Evolutionary conservation across 2,113 vertebrate species (phyloP).

Genomic region (Lutjanus erythropterus): DNA sequence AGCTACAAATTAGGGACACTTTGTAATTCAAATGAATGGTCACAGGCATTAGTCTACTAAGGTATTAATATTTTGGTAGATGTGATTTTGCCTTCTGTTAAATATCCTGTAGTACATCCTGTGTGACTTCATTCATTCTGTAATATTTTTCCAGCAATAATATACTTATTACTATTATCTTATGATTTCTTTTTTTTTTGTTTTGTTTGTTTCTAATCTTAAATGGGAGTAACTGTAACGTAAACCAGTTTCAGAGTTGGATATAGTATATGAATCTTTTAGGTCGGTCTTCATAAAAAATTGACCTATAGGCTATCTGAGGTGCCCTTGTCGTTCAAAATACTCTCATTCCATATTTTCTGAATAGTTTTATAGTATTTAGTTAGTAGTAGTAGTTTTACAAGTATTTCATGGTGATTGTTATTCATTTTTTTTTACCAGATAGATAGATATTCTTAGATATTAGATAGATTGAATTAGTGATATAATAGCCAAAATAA

Average conservation of each 20-base stretch:
- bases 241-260: too few species aligned
- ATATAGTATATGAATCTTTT: too few species aligned
- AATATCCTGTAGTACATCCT: not conserved
- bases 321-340: not conserved
- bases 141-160: not conserved
- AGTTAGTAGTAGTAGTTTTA: too few species aligned
- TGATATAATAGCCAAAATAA: too few species aligned
- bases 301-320: too few species aligned
- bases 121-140: not conserved
- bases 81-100: not conserved
- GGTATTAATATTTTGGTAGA: not conserved
- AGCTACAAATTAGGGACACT: not conserved
- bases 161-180: too few species aligned
- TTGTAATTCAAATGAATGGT: not conserved
- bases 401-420: too few species aligned
- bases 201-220: too few species aligned
- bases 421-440: too few species aligned
- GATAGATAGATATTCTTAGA: not conserved
- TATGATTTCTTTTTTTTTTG: too few species aligned
- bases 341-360: not conserved
- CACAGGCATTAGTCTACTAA: not conserved
- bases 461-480: not conserved
- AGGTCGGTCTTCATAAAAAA: not conserved
- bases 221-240: too few species aligned
- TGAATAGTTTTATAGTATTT: not conserved